Evolutionary conservation across 2,888 invertebrate genomes (phyloP).

Genomic region (Smittia sp.): DNA sequence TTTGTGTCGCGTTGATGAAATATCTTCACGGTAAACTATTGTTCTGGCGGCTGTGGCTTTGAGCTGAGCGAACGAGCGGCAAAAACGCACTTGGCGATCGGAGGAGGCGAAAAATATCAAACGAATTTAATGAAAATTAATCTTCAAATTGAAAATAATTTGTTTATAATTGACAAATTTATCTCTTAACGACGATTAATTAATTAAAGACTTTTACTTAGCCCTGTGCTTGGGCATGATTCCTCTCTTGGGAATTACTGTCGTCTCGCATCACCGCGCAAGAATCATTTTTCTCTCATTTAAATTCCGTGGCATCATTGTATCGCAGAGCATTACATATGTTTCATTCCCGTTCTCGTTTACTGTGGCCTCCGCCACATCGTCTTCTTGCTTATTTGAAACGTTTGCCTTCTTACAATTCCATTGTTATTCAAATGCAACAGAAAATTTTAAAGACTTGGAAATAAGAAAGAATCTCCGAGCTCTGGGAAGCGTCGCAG

Average conservation of each 20-base stretch:
- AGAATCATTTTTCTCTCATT: conserved; percentile 11
- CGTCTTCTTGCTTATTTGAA: background rate
- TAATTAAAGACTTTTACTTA: background rate
- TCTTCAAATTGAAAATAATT: conserved; percentile 15
- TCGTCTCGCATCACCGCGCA: conserved; percentile 7
- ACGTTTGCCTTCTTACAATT: background rate
- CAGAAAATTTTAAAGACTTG: conserved; percentile 17
- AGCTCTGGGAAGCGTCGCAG: background rate
- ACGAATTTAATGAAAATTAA: conserved; percentile 20
- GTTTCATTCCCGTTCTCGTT: conserved; percentile 22
- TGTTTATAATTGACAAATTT: conserved; percentile 28
- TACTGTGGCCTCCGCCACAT: background rate
- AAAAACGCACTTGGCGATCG: background rate
- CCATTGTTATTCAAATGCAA: conserved; percentile 29
- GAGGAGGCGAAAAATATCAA: background rate
- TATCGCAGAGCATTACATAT: conserved; percentile 25
- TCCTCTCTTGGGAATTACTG: background rate
- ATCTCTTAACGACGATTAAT: conserved; percentile 15
- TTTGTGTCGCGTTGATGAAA: background rate
- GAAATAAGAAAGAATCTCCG: background rate
- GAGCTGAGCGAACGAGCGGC: background rate
- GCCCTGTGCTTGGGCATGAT: background rate
- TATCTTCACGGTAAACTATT: background rate
- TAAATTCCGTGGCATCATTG: conserved; percentile 34
- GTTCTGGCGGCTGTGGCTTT: background rate